A percentile compares a stretch with the other conserved stretches of the same genome.
Evolutionary conservation across 2,888 invertebrate genomes (phyloP).

Genomic region (Pristionchus japonicus): DNA sequence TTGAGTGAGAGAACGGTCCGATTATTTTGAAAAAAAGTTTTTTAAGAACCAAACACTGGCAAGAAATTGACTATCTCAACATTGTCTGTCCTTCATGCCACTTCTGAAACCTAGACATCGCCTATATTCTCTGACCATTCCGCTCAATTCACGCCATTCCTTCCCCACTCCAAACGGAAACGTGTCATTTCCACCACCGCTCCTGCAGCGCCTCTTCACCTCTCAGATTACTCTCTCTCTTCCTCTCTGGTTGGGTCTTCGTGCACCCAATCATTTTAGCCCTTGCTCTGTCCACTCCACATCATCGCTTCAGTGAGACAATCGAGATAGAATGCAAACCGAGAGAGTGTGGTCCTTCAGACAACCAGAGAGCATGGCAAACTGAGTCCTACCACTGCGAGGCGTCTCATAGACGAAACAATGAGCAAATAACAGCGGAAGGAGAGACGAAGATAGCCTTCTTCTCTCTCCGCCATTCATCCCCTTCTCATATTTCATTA

Average conservation of each 20-base stretch:
- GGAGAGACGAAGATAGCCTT: not conserved
- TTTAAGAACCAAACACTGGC: no score
- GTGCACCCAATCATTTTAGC: no score
- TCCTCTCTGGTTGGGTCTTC: not conserved
- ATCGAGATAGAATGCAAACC: no score
- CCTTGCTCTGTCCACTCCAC: no score
- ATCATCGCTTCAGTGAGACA: no score
- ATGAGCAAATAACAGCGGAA: not conserved
- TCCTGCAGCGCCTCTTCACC: not conserved
- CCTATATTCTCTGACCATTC: not conserved
- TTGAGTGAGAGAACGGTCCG: no score
- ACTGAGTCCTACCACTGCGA: not conserved
- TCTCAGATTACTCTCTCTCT: not conserved
- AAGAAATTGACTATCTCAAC: no score
- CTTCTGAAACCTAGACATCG: no score
- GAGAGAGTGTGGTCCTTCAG: not conserved
- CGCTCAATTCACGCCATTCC: not conserved
- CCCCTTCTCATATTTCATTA: constrained; percentile 8
- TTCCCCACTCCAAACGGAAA: not conserved
- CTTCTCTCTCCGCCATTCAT: not conserved
- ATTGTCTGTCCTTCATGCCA: no score
- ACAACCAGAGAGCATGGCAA: not conserved
- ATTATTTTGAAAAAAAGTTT: no score
- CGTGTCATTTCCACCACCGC: not conserved
- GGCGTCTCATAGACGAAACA: not conserved